Base-by-base conservation (phyloP, 2,113 vertebrate species). In the Epinephelus moara region DNA sequence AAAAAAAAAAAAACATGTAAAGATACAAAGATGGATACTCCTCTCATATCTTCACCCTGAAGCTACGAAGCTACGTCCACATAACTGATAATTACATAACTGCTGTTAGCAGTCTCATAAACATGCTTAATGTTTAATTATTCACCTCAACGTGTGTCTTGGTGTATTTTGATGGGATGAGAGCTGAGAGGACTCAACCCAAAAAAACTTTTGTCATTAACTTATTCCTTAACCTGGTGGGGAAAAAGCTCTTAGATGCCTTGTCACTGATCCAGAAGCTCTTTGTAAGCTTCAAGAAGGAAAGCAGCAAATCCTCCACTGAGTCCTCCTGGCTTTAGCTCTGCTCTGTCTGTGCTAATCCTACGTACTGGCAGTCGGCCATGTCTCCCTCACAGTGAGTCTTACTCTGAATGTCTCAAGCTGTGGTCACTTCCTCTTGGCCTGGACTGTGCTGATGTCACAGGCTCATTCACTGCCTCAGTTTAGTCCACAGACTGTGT, bases 281-380 rank as follows among this genome's bases (percentile, higher is more conserved):
- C 33, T 79, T 78, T 19, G 69, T 83, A 72, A 80, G 33, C 67
- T 60, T 33, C 45, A 30, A 37, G 6, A 66, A 57, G 47, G 15
- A 55, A 78, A 70, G 45, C 37, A 61, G 66, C 18, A 47, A 59
- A 86, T 81, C 80, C 78, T 61, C 18, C 70, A 5, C 53, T 7
- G 55, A 76, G 53, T 71, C 80, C 75, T 70, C 37, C 18, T 11
- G 2, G n/a, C 47, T 79, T 76, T 50, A 84, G 64, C 78, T 45
- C 47, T n/a, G 15, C 55, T 17, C 49, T 11, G 13, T 57, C 60
- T 62, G 64, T 19, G 56, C 25, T 84, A 85, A 90, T 91, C 87
- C 82, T 62, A 0, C 57, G 40, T 12, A 4, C 72, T 78, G 82
- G 63, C 82, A 55, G 42, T 8, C 6, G 19, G 21, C 72, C 68